Evolutionary conservation across 2,797 vertebrate species (phyloP), one percentile per base, ranked within the genome.

Genomic region (Linurgus olivaceus): DNA sequence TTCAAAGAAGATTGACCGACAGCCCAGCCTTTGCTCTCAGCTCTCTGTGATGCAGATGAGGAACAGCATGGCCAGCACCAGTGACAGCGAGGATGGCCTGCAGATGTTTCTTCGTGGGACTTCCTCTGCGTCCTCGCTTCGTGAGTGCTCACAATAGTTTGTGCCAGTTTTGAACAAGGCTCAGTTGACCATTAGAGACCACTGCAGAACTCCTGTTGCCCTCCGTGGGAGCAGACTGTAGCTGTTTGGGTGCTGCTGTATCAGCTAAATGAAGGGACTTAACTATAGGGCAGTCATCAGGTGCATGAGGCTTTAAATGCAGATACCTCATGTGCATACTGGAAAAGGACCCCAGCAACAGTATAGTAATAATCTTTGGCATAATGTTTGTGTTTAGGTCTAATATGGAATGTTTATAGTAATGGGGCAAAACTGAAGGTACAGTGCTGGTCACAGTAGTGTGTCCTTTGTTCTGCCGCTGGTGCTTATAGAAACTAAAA

Each of bases 21-120:
- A 99, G 95, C 98, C 99, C 33, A 99, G 99, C 95, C 98, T 99
- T 14, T 99, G 99, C 96, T 99, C 99, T 2, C 99, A 99, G 96
- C 98, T 99, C 72, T 99, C 99, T 25, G 99, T 99, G 98, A 99
- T 98, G 98, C 99, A 99, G 96, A 99, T 99, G 99, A 99, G 99
- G 92, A 99, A 99, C 98, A 99, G 99, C 65, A 98, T 99, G 98
- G 98, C 98, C 47, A 99, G 99, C 90, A 98, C 98, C 93, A 99
- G 99, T 7, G 99, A 99, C 92, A 98, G 98, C 0, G 99, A 99
- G 29, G 99, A 99, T 2, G 99, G 99, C 33, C 97, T 99, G 15
- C 99, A 99, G 94, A 98, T 99, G 97, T 99, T 99, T 90, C 98
- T 99, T 31, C 98, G 98, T 7, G 97, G 98, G 54, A 98, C 98